Conservation (phyloP, 2,888 invertebrate genomes). For the Allolobophora icterica region DNA sequence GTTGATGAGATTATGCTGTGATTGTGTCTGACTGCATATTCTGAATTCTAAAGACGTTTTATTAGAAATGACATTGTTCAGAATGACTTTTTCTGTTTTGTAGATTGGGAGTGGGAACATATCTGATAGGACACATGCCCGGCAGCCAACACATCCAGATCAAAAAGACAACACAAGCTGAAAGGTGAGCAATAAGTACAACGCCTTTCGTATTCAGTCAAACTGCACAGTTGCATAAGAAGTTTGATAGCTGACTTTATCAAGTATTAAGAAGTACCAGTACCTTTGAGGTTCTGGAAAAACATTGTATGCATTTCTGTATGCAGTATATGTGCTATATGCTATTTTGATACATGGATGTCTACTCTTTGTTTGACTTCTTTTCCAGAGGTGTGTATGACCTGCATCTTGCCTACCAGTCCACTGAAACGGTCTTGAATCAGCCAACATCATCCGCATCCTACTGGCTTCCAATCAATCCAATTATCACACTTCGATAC, state of each 20-base stretch:
- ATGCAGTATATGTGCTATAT: neutral
- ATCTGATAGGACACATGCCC: constrained; percentile 20
- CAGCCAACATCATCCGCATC: neutral
- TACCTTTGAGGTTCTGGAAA: neutral
- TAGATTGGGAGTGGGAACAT: constrained; percentile 2
- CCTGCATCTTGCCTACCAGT: constrained; percentile 20
- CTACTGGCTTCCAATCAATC: constrained; percentile 19
- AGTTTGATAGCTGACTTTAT: neutral
- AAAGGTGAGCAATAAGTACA: neutral
- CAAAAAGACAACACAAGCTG: constrained; percentile 22
- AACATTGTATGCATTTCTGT: neutral
- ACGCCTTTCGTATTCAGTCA: too few species aligned
- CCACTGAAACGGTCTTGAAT: neutral
- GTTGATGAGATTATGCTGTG: neutral
- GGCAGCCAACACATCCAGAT: constrained; percentile 11
- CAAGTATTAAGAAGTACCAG: neutral
- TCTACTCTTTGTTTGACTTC: neutral
- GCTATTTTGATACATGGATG: neutral
- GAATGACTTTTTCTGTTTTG: neutral
- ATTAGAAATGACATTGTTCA: neutral
- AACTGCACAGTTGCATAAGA: neutral
- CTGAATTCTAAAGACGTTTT: neutral
- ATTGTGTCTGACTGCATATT: neutral
- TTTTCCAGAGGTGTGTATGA: constrained; percentile 24
- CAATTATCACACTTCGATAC: neutral